Percentiles rank a stretch among this genome's conserved stretches.
Conservation (phyloP, 92 coral and sea anemone species). For the Palythoa grandis region DNA sequence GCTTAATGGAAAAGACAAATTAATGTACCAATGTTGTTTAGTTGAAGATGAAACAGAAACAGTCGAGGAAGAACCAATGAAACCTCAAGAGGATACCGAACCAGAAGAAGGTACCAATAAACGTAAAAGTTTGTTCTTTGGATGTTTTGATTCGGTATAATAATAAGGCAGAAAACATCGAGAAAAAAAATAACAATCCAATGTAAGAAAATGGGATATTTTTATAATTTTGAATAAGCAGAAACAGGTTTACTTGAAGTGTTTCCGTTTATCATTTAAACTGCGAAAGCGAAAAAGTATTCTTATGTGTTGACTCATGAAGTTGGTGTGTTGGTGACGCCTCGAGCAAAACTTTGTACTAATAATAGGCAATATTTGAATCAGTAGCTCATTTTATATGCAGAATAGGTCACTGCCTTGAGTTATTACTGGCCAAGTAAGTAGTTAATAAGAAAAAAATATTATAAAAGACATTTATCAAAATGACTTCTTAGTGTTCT, state of each 20-base stretch:
- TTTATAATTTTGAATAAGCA: no score
- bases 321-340: background rate
- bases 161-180: background rate
- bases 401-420: background rate
- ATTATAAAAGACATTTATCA: background rate
- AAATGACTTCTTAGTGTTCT: no score
- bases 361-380: background rate
- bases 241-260: no score
- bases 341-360: background rate
- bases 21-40: background rate
- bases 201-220: no score
- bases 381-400: background rate
- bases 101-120: background rate
- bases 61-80: constrained; percentile 1
- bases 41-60: background rate
- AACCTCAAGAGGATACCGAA: background rate
- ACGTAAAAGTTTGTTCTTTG: background rate
- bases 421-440: background rate
- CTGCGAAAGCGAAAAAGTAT: constrained; percentile 22
- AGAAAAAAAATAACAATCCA: no score
- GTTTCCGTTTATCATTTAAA: background rate
- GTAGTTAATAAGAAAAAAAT: background rate
- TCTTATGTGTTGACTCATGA: background rate
- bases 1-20: background rate
- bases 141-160: background rate